These are phyloP conservation scores for Camponotus vicinus DNA, from an alignment of 1,140 invertebrate species.

Conservation along the genomic window DNA sequence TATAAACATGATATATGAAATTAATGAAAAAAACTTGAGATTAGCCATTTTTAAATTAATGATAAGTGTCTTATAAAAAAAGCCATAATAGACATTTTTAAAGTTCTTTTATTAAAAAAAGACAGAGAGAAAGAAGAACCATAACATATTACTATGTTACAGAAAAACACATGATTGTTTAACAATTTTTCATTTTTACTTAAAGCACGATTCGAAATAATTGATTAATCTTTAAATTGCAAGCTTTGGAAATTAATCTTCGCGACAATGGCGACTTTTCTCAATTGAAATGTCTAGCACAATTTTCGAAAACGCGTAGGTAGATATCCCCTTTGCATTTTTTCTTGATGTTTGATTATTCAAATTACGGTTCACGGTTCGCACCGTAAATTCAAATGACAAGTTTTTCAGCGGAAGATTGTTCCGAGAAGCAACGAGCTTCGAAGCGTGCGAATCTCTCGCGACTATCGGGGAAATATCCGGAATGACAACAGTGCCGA, in stretches of 20 bases:
- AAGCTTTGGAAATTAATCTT: not conserved
- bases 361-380: not conserved
- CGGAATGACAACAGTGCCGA: constrained; percentile 15
- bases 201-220: not conserved
- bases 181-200: not conserved
- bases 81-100: not conserved
- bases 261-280: not conserved
- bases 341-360: not conserved
- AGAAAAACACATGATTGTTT: not conserved
- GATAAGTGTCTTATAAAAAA: not conserved
- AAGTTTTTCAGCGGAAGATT: constrained; percentile 4
- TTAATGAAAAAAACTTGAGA: not conserved
- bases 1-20: not conserved
- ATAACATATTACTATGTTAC: not conserved
- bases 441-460: not conserved
- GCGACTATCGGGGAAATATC: constrained; percentile 31
- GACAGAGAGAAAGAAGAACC: too few species aligned
- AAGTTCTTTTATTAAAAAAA: not conserved
- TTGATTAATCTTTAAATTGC: not conserved
- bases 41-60: not conserved
- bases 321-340: not conserved
- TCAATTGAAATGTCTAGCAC: not conserved
- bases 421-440: not conserved
- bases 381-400: not conserved
- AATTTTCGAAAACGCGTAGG: not conserved